phyloP scores from a whole-genome alignment of 2,113 vertebrate genomes.

The Ceratotherium simum region DNA sequence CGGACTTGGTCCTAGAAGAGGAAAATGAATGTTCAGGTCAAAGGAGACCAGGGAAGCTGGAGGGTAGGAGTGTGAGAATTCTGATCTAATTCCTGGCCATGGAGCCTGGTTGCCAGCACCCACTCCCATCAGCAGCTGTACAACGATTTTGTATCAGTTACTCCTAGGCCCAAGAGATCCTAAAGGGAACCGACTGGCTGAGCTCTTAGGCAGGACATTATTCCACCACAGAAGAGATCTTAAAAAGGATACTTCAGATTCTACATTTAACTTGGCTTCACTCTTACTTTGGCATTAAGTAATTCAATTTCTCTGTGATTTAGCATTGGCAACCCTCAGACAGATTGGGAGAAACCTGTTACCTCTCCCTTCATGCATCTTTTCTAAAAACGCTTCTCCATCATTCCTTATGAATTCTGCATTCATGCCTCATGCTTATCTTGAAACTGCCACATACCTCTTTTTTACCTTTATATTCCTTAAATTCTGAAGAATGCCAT shows the following conservation, averaged over 20 bases:
- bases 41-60: not conserved
- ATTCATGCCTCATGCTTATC: not conserved
- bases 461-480: not conserved
- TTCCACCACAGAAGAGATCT: not conserved
- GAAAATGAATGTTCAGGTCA: not conserved
- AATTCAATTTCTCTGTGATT: not conserved
- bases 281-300: not conserved
- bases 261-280: not conserved
- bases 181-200: not conserved
- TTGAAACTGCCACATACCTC: not conserved
- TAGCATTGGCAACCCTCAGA: not conserved
- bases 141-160: not conserved
- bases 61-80: not conserved
- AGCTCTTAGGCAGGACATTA: not conserved
- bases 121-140: no score
- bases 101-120: not conserved
- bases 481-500: constrained; percentile 30
- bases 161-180: not conserved
- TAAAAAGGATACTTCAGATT: not conserved
- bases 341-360: not conserved
- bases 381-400: not conserved
- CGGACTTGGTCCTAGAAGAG: constrained; percentile 94
- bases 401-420: not conserved
- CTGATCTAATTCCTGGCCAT: not conserved
- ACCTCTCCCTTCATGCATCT: not conserved